Evolutionary conservation across 2,888 invertebrate genomes (phyloP).

Genomic region (Tuberolachnus salignus): DNA sequence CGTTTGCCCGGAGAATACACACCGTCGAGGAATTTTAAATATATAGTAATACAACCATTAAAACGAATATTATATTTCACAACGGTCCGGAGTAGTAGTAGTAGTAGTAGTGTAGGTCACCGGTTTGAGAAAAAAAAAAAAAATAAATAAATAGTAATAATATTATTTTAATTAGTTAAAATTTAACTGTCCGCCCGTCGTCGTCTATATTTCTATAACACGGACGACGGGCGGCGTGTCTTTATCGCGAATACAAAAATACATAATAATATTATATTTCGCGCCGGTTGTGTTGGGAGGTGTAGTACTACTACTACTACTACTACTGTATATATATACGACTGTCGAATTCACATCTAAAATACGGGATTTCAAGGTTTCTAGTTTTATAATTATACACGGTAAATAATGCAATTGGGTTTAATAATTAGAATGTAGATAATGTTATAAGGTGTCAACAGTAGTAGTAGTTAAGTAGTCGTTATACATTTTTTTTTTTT

Average conservation of each 20-base stretch:
- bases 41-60: no score
- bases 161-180: constrained; percentile 16
- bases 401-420: constrained; percentile 47
- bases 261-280: neutral
- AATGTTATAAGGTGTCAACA: constrained; percentile 26
- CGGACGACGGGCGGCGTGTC: neutral
- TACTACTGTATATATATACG: no score
- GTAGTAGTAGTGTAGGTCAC: no score
- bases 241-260: constrained; percentile 20
- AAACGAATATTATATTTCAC: neutral
- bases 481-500: constrained; percentile 7
- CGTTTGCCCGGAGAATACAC: no score
- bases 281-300: no score
- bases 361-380: constrained; percentile 52
- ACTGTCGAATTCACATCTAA: constrained; percentile 43
- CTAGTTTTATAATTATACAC: constrained; percentile 47
- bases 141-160: neutral
- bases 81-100: neutral
- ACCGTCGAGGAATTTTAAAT: no score
- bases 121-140: no score
- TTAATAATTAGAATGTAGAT: constrained; percentile 40
- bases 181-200: neutral
- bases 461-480: no score
- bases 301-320: no score
- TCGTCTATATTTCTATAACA: no score